Base-by-base conservation (phyloP, 1,140 invertebrate species). In the Neodiprion lecontei region DNA sequence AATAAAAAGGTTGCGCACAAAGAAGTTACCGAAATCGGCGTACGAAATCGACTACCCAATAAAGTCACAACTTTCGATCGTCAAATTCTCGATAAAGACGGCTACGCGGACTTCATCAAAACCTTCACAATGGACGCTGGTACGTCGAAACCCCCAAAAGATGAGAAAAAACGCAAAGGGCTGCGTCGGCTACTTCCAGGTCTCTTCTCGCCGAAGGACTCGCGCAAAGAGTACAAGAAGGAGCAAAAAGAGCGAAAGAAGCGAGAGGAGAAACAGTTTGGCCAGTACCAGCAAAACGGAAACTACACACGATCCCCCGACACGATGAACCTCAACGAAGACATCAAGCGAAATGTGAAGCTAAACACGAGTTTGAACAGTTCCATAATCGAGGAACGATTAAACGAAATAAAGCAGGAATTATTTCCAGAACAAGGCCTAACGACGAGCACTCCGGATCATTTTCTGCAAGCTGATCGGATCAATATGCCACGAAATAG, bases 241-340 rank as follows among this genome's bases (percentile, higher is more conserved):
- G 86, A 88, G 21, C 75, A 80, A 7, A 83, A 86, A 68, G 85
- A 88, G 11, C 73, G 82, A 5, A 83, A 79, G 53, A 82, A 79
- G 23, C 81, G 83, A 1, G 85, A 87, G 48, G 85, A 88, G 5
- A 76, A 82, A 28, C 82, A 87, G 50, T 86, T 86, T 28, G 82
- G 79, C 53, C 82, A 85, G 17, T 84, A 88, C 69, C 86, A 87
- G 47, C 84, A 88, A 68, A 88, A 87, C 77, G 86, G 86, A 0
- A 85, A 86, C 76, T 88, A 87, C 49, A 85, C 84, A 0, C 80
- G 84, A 65, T 88, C 85, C 0, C 82, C 85, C n/a, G 86, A 88
- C 67, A 84, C 85, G 48, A 84, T 87, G 85, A 87, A 88, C 65
- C 72, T 87, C 48, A 87, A 87, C 70, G 86, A 88, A 50, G 86